phyloP scores from a whole-genome alignment of 2,797 vertebrate species.

The Sebastes flavidus region DNA sequence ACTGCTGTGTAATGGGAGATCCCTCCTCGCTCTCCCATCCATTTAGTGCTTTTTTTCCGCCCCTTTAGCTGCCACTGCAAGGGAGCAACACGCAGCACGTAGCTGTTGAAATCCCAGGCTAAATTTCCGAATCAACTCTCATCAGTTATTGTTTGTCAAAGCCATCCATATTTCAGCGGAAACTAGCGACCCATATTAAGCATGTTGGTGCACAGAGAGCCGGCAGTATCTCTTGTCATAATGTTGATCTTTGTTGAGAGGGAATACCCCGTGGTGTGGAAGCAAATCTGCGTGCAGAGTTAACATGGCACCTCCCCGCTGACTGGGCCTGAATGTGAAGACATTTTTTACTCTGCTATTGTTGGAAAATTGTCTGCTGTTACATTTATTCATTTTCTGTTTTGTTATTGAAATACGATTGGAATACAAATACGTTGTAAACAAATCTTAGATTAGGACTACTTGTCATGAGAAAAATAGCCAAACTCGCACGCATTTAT shows the following conservation, averaged over 20 bases:
- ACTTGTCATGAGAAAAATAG: background rate
- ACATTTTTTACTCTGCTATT: background rate
- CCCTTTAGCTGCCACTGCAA: conserved; percentile 23
- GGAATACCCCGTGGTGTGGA: conserved; percentile 33
- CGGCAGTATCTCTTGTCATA: conserved; percentile 38
- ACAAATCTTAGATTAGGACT: background rate
- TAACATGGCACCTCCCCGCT: conserved; percentile 40
- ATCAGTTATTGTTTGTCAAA: conserved; percentile 51
- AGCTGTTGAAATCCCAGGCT: conserved; percentile 39
- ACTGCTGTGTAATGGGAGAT: conserved; percentile 41
- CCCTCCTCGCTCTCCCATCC: conserved; percentile 23
- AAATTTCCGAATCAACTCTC: conserved; percentile 29
- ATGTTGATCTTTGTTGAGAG: conserved; percentile 62
- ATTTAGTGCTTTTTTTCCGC: conserved; percentile 33
- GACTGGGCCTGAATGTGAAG: conserved; percentile 19
- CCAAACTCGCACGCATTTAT: background rate
- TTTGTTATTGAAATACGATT: background rate
- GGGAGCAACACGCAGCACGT: background rate
- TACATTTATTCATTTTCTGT: conserved; percentile 5
- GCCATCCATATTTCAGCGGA: conserved; percentile 41
- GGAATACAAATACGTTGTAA: conserved; percentile 18
- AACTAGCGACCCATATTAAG: conserved; percentile 26
- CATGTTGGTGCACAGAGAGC: conserved; percentile 17
- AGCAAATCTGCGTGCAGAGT: conserved; percentile 43
- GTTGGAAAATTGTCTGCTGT: conserved; percentile 6